Base-by-base conservation (phyloP, 2,797 vertebrate genomes). In the Sebastes ruberrimus region DNA sequence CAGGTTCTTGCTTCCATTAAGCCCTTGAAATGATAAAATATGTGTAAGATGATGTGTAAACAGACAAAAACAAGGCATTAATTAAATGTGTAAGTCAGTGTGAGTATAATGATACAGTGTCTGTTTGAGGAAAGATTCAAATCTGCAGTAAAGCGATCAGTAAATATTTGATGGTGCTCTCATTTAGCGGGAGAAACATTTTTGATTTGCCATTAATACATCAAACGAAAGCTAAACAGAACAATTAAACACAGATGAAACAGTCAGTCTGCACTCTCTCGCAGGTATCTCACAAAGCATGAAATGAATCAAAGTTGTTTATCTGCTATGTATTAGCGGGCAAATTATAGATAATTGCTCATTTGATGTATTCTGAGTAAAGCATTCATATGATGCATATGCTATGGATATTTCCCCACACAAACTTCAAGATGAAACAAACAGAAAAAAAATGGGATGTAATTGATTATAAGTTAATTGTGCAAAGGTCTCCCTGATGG, bases 401-500 rank as follows among this genome's bases (percentile, higher is more conserved):
- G 80, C 85, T 83, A 63, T 59, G 74, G 80, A 88, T 80, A 90
- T 94, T 94, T 94, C 93, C 85, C 88, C 80, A 84, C 85, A 84
- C 78, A 92, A 93, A 92, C 89, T 79, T 89, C 83, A 90, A 92
- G 86, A 92, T 90, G 89, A 86, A 91, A 87, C 89, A 93, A 93
- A 91, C 83, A 88, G 78, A 5, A 87, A 81, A 77, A 81, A 84
- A 93, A 91, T 60, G 46, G 90, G 85, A 90, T 86, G 90, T 91
- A 95, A 96, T 95, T 95, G 95, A 95, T 95, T 95, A 92, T 78
- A 95, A 95, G 95, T 94, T 95, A 95, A 96, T 96, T 95, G 95
- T 94, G 92, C 93, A 96, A 96, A 96, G 94, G 97, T 97, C 95
- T 95, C 94, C 89, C 91, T 97, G 96, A 97, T 97, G 97, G 95